Conservation (phyloP, 2,797 vertebrate species). For the Momotus momota region DNA sequence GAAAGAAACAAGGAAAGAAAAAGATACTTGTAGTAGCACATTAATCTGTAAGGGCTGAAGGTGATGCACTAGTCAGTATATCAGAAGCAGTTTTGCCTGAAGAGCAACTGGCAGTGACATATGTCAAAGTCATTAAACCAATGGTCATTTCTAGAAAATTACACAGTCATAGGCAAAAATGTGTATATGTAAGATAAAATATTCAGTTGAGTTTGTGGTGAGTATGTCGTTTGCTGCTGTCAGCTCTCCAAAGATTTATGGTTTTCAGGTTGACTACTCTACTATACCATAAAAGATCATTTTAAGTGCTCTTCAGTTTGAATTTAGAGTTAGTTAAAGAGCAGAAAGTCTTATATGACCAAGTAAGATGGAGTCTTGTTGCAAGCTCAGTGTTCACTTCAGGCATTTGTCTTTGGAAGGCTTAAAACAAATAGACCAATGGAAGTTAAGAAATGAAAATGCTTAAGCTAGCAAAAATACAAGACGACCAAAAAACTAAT, state of each 20-base stretch:
- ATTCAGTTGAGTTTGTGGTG: conserved; percentile 46
- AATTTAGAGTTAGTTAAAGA: background rate
- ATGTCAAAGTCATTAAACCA: background rate
- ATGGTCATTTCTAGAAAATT: background rate
- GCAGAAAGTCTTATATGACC: background rate
- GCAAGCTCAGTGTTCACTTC: background rate
- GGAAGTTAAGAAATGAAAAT: background rate
- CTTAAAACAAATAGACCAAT: background rate
- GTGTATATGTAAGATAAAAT: conserved; percentile 40
- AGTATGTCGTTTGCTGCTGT: background rate
- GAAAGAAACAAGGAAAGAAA: background rate
- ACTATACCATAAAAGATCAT: background rate
- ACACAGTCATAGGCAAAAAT: background rate
- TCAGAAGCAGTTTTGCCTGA: background rate
- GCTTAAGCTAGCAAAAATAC: background rate
- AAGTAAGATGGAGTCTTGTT: background rate
- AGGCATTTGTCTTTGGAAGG: background rate
- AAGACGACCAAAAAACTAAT: background rate
- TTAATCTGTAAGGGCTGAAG: background rate
- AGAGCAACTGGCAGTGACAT: background rate
- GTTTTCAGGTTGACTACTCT: background rate
- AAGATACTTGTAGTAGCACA: background rate
- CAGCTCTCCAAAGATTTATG: background rate
- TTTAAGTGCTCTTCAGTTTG: background rate
- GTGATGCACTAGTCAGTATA: background rate